Conservation (phyloP, 2,113 vertebrate genomes). For the Sarotherodon lohbergeri region DNA sequence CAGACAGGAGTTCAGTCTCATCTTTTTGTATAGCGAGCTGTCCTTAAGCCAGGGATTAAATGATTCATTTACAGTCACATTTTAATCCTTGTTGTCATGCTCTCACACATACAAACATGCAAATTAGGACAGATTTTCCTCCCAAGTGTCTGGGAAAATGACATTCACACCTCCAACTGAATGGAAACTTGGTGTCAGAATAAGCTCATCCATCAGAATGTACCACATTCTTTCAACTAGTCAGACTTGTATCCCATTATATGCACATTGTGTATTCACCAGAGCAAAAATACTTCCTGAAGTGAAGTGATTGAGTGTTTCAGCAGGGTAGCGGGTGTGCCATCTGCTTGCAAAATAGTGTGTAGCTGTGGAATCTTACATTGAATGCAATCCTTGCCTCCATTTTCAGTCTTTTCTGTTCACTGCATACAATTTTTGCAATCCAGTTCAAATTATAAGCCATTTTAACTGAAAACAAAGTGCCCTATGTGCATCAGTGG, state of each 20-base stretch:
- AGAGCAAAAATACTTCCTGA: slow-evolving; percentile 9
- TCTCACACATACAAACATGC: slow-evolving; percentile 27
- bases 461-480: background rate
- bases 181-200: background rate
- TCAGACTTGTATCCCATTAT: slow-evolving; percentile 18
- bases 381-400: background rate
- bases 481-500: background rate
- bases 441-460: background rate
- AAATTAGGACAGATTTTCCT: slow-evolving; percentile 36
- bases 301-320: slow-evolving; percentile 26
- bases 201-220: slow-evolving; percentile 13
- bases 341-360: slow-evolving; percentile 26
- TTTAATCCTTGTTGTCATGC: slow-evolving; percentile 36
- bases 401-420: background rate
- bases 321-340: background rate
- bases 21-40: slow-evolving; percentile 26
- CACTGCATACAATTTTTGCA: background rate
- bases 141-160: slow-evolving; percentile 9
- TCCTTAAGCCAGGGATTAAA: slow-evolving; percentile 37
- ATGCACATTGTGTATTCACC: slow-evolving; percentile 2
- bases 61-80: slow-evolving; percentile 44
- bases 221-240: slow-evolving; percentile 19
- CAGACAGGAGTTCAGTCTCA: slow-evolving; percentile 8
- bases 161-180: slow-evolving; percentile 1
- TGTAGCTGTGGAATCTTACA: background rate